Base-by-base conservation (phyloP, 2,888 invertebrate species). In the Acleris emargana region DNA sequence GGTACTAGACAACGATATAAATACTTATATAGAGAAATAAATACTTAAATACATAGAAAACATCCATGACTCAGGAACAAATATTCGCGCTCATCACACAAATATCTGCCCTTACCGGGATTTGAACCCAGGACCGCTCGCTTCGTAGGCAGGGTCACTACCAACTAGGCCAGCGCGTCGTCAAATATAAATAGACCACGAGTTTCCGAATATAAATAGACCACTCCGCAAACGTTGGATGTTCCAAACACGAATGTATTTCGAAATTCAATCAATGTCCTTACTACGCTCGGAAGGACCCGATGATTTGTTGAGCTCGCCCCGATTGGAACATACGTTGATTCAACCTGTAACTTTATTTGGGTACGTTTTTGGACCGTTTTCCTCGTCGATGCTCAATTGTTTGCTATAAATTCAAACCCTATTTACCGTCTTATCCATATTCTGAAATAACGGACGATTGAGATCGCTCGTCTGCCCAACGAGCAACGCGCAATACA, bases 261-360 rank as follows among this genome's bases (percentile, higher is more conserved):
- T 54, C 50, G 42, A 42, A 64, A 64, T 64, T 64, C 59, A 64
- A 64, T 64, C 59, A 59, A 64, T 64, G 53, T 49, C 49, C 42
- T 53, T 54, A 47, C 59, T 54, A 47, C 59, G 43, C 49, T 50
- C 53, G 47, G n/a, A 6, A 47, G 20, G 22, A 42, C n/a, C 20
- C 43, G 42, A 59, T 59, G 59, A 64, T 54, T 64, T 55, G 64
- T 54, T 53, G 49, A 45, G 18, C 25, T 20, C 57, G 57, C 54
- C 49, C 49, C 59, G 28, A 20, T 59, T 54, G 49, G 49, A 42
- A 20, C 42, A 9, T 18, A 49, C 28, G 49, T 54, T 59, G 64
- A 45, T 58, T 57, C 28, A 32, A 52, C 43, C 52, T 45, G 57
- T 42, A 58, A 64, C 53, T 53, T 38, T 58, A 62, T 57, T 57